Base-by-base conservation (phyloP, 1,140 invertebrate genomes). In the Galleria mellonella region DNA sequence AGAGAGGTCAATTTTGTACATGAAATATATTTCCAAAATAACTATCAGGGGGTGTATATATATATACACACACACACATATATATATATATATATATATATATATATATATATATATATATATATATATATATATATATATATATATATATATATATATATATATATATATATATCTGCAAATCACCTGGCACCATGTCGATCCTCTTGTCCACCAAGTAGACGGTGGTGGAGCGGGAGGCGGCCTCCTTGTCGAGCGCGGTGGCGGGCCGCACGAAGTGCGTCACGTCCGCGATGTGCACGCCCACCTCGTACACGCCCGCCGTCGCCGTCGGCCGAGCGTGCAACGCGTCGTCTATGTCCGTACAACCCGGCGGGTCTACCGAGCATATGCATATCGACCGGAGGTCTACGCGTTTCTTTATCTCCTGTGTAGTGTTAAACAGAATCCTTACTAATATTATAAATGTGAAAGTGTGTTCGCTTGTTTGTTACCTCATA, bases 261-360 rank as follows among this genome's bases (percentile, higher is more conserved):
- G 93, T 97, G 36, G 92, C 91, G 0, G 96, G 96, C 37, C 94
- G 83, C 35, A 99, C 94, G 69, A 98, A 99, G 87, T 98, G 93
- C 1, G 95, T 95, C 0, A 99, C 97, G 88, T 98, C 97, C 2
- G 95, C 95, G 55, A 98, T 98, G 71, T 98, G 97, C 0, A 99
- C 97, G 6, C 97, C 97, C 50, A 98, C 94, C 27, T 83, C 68
- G 51, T 67, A 78, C 2, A 91, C 92, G 76, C 94, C 94, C 0
- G 89, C 86, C 10, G 98, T 73, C 0, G 89, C 86, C 10, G 98
- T 73, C 23, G 88, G 69, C 31, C 91, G 87, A 65, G 96, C 98
- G 83, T 99, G 98, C 0, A 99, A 83, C 0, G 98, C 98, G 87
- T 99, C 98, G 83, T 99, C 98, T 57, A 99, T 99, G 81, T 99